Percentiles rank a stretch among this genome's conserved stretches.
These are phyloP conservation scores for Argyra leucocephala DNA, from an alignment of 2,888 invertebrate species.

Conservation along the genomic window DNA sequence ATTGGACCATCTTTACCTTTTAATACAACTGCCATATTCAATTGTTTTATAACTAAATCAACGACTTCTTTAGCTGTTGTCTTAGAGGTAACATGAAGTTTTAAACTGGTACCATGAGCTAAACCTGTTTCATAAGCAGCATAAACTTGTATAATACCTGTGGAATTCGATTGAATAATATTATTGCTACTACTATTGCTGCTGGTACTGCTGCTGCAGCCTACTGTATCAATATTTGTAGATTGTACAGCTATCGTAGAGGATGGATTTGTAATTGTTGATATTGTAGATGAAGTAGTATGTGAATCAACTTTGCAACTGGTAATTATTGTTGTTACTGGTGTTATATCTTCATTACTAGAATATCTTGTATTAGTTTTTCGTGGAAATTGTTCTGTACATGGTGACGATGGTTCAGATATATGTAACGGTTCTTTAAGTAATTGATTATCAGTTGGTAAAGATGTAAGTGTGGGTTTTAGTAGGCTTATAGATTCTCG, in stretches of 20 bases:
- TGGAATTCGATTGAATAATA: conserved; percentile 21
- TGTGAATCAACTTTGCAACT: conserved; percentile 29
- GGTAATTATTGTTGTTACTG: conserved; percentile 24
- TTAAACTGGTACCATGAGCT: conserved; percentile 84
- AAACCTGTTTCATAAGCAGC: conserved; percentile 94
- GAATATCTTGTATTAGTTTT: conserved; percentile 17
- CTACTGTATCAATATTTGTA: conserved; percentile 9
- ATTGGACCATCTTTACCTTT: conserved; percentile 81
- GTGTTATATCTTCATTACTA: conserved; percentile 25
- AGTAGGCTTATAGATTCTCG: conserved; percentile 42
- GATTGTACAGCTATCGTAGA: background rate
- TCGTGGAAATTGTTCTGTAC: conserved; percentile 17
- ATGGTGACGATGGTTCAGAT: conserved; percentile 27
- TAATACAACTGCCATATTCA: conserved; percentile 83
- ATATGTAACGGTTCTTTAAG: conserved; percentile 28
- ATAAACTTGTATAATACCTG: conserved; percentile 64
- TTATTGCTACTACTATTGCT: conserved; percentile 25
- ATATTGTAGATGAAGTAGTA: conserved; percentile 25
- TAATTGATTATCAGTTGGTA: conserved; percentile 46
- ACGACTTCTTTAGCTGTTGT: conserved; percentile 94
- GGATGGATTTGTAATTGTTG: background rate
- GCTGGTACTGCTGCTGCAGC: conserved; percentile 28
- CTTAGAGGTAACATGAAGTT: conserved; percentile 82
- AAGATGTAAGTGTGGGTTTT: conserved; percentile 47
- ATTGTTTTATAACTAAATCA: conserved; percentile 87